These are phyloP conservation scores for Natator depressus DNA, from an alignment of 2,113 vertebrate species.

Conservation along the genomic window DNA sequence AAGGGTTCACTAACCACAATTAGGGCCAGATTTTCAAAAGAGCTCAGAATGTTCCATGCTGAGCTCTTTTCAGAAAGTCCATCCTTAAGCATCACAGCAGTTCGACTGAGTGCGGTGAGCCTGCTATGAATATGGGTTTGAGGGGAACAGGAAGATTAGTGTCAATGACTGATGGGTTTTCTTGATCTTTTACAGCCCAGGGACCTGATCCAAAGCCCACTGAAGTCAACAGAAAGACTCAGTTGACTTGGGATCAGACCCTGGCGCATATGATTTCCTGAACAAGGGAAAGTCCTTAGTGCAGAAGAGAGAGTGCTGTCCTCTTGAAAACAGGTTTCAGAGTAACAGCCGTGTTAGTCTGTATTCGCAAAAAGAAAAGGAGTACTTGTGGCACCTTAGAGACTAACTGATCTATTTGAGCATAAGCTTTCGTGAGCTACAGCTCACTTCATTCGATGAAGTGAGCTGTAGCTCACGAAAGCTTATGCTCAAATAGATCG, in stretches of 20 bases:
- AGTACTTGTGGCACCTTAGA: no score
- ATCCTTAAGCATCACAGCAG: neutral
- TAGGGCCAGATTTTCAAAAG: neutral
- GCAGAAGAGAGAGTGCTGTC: neutral
- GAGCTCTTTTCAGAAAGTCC: neutral
- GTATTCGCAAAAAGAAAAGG: no score
- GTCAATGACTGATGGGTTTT: neutral
- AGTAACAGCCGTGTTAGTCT: no score
- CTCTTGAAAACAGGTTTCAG: neutral
- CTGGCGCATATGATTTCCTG: neutral
- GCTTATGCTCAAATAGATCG: no score
- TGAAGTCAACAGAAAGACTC: neutral
- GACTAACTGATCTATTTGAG: no score
- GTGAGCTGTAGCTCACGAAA: no score
- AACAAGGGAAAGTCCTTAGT: neutral
- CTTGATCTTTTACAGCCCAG: neutral
- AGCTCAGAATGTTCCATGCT: neutral
- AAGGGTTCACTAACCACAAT: no score
- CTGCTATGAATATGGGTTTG: neutral
- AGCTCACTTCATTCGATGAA: no score
- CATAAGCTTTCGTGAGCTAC: no score
- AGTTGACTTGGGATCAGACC: neutral
- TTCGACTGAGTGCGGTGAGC: neutral
- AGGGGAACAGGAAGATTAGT: neutral
- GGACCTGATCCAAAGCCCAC: neutral